These are phyloP conservation scores for Geopemphigus sp. DNA, from an alignment of 1,140 invertebrate species.

Conservation along the genomic window DNA sequence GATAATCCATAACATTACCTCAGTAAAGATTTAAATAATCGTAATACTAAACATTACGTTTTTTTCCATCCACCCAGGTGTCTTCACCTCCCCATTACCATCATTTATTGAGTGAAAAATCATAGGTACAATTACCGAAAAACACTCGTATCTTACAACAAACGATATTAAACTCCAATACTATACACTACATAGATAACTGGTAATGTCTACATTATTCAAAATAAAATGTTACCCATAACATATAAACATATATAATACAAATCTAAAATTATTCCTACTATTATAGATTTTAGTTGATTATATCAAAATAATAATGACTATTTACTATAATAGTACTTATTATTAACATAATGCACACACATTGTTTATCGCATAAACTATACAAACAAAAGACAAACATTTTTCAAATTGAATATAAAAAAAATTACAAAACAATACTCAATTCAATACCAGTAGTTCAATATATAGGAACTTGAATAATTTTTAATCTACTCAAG, in stretches of 20 bases:
- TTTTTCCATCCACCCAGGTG: too few relatives aligned
- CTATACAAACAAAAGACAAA: background rate
- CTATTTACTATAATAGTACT: background rate
- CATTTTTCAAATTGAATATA: background rate
- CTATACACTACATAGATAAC: too few relatives aligned
- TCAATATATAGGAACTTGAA: constrained; percentile 4
- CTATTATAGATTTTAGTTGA: background rate
- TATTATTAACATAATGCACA: background rate
- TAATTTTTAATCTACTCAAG: background rate
- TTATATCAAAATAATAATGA: background rate
- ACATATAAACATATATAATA: background rate
- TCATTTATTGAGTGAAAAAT: too few relatives aligned
- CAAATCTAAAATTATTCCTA: background rate
- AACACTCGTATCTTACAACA: too few relatives aligned
- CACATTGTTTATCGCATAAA: background rate
- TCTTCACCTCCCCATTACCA: too few relatives aligned
- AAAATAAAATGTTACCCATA: background rate
- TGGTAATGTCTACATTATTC: background rate
- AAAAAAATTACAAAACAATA: background rate
- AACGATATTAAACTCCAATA: too few relatives aligned
- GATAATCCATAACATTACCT: too few relatives aligned
- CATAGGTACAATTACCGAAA: too few relatives aligned
- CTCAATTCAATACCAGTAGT: background rate
- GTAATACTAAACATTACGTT: too few relatives aligned
- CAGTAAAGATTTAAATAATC: too few relatives aligned